A percentile compares a stretch with the other conserved stretches of the same genome.
phyloP scores from a whole-genome alignment of 2,888 invertebrate species.

The Oligia fasciuncula region DNA sequence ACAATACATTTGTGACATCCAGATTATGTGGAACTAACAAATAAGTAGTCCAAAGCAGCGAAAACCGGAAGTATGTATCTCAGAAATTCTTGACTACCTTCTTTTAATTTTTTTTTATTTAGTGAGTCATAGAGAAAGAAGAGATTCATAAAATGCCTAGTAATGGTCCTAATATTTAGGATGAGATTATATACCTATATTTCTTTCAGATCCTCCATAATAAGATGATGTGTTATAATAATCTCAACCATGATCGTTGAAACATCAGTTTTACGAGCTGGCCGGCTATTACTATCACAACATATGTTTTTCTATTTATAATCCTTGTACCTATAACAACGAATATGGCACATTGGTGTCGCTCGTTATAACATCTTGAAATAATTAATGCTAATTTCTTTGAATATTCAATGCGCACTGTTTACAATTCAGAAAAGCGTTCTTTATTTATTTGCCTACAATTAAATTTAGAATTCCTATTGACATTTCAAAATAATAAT shows the following conservation, averaged over 20 bases:
- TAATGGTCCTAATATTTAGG: not conserved
- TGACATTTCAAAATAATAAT: conserved; percentile 20
- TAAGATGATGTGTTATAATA: conserved; percentile 22
- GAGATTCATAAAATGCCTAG: not conserved
- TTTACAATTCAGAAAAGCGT: conserved; percentile 28
- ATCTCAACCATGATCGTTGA: conserved; percentile 66
- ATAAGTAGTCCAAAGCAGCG: not conserved
- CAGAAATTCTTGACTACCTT: not conserved
- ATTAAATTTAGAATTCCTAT: conserved; percentile 16
- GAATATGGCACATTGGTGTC: conserved; percentile 48
- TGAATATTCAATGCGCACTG: conserved; percentile 41
- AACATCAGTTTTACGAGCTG: conserved; percentile 64
- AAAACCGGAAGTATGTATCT: not conserved
- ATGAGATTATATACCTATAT: not conserved
- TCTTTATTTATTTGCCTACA: conserved; percentile 9
- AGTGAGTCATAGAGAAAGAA: not conserved
- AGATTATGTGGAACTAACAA: not conserved
- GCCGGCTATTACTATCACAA: conserved; percentile 54
- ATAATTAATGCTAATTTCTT: conserved; percentile 39
- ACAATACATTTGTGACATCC: not conserved
- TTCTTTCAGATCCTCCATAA: not conserved
- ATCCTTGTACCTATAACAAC: conserved; percentile 26
- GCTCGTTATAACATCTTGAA: conserved; percentile 31
- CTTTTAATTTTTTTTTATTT: not conserved
- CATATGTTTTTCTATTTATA: conserved; percentile 63